Percentiles rank a stretch among this genome's conserved stretches.
Evolutionary conservation across 2,888 invertebrate species (phyloP).

Genomic region (Eubasilissa splendida): DNA sequence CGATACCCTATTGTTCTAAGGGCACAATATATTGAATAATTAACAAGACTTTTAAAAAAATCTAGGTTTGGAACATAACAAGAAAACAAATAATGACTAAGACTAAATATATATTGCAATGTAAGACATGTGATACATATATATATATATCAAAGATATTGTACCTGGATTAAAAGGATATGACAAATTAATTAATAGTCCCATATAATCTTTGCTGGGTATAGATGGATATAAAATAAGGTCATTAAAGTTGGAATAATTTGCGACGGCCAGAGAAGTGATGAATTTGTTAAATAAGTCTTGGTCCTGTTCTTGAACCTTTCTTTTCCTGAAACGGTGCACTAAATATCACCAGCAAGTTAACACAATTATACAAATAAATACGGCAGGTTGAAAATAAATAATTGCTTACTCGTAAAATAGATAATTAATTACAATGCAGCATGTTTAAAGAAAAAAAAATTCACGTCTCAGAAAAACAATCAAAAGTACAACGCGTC

Average conservation of each 20-base stretch:
- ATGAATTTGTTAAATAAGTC: conserved; percentile 73
- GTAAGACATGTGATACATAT: no score
- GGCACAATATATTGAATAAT: no score
- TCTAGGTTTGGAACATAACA: no score
- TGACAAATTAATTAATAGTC: conserved; percentile 72
- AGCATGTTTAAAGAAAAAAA: no score
- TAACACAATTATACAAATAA: no score
- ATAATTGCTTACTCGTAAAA: background rate
- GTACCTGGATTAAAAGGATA: conserved; percentile 69
- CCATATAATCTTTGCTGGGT: conserved; percentile 73
- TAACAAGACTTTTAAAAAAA: no score
- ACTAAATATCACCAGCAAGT: background rate
- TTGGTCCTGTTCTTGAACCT: conserved; percentile 71
- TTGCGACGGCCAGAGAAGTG: conserved; percentile 71
- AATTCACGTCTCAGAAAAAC: no score
- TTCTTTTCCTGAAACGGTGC: conserved; percentile 62
- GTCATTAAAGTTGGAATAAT: conserved; percentile 74
- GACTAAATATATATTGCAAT: no score
- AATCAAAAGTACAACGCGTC: no score
- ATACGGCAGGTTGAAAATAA: background rate
- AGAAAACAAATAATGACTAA: no score
- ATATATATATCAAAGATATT: background rate
- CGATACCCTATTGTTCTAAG: no score
- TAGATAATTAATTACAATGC: no score
- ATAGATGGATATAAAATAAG: conserved; percentile 73